Base-by-base conservation (phyloP, 2,888 invertebrate genomes). In the Protula sp. region DNA sequence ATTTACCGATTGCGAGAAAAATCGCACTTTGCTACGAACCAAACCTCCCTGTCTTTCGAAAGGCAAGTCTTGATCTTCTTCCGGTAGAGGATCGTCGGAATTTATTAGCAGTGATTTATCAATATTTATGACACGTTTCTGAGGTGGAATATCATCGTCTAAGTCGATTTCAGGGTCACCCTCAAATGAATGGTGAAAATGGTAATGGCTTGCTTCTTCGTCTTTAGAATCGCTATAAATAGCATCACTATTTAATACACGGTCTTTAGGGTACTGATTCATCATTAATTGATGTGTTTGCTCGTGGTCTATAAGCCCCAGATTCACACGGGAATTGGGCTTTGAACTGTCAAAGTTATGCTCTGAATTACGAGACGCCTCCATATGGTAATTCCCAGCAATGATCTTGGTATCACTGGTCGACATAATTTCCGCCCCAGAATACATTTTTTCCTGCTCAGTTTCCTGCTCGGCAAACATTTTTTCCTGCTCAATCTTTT, bases 401-500 rank as follows among this genome's bases (percentile, higher is more conserved):
- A 38, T 38, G 9, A 38, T 38, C 19, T 38, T 9, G 9, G 9
- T 19, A 38, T 38, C 38, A 14, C 19, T 9, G 38, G 9, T 38
- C 19, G 38, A 38, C 9, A 38, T 38, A 19, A 14, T 19, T 14
- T 38, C 38, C 9, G 9, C 9, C 9, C 38, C 38, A n/a, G n/a
- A n/a, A n/a, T n/a, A n/a, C n/a, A n/a, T n/a, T 38, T 38, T 38
- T 14, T 38, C 9, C 19, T 19, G 9, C 19, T 38, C 38, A 19
- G 9, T 19, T 38, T 19, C 19, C 54, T 77, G 77, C 54, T 74
- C 72, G 2, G 74, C 75, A 30, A 77, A 60, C 79, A 78, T 77
- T 63, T 78, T 76, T 45, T 70, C 75, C 58, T 78, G 76, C 57
- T 81, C 82, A 0, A 80, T 79, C 30, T 79, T 78, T 61, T 82